These are phyloP conservation scores for Drosophila acutilabella DNA, from an alignment of 2,888 invertebrate genomes.

Conservation along the genomic window DNA sequence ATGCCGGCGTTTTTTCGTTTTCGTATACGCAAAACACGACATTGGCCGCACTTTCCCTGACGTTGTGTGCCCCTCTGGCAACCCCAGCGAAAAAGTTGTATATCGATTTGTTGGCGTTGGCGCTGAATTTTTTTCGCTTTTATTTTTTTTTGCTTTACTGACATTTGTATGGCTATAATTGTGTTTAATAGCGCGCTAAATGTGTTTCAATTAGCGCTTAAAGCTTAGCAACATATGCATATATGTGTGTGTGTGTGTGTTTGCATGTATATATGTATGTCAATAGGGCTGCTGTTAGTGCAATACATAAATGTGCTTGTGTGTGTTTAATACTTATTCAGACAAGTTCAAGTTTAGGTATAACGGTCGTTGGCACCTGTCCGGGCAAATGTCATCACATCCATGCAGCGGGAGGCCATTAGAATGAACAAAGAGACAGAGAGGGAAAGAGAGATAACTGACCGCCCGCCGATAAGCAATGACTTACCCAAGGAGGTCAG, in stretches of 20 bases:
- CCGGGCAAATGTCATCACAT: slow-evolving; percentile 9
- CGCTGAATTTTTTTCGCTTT: slow-evolving; percentile 11
- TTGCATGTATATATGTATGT: slow-evolving; percentile 48
- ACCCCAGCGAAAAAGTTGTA: slow-evolving; percentile 33
- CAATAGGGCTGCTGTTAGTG: slow-evolving; percentile 38
- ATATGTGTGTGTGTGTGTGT: slow-evolving; percentile 22
- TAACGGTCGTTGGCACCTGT: slow-evolving; percentile 56
- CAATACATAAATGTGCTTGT: slow-evolving; percentile 2
- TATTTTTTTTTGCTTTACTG: slow-evolving; percentile 34
- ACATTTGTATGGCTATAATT: slow-evolving; percentile 64
- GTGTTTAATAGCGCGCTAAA: slow-evolving; percentile 78
- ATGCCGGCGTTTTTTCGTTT: slow-evolving; percentile 39
- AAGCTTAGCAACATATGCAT: slow-evolving; percentile 40
- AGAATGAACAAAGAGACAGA: background rate
- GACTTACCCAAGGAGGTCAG: slow-evolving; percentile 24
- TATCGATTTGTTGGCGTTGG: slow-evolving; percentile 70
- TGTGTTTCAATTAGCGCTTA: slow-evolving; percentile 71
- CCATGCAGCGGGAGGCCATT: slow-evolving; percentile 7
- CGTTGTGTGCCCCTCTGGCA: slow-evolving; percentile 20
- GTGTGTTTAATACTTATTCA: slow-evolving; percentile 7
- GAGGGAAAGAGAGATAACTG: slow-evolving; percentile 22
- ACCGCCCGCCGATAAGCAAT: slow-evolving; percentile 36
- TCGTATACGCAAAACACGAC: slow-evolving; percentile 12
- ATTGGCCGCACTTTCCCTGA: slow-evolving; percentile 33
- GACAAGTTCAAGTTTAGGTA: slow-evolving; percentile 52